Evolutionary conservation across 2,888 invertebrate genomes (phyloP), one percentile per base, ranked within the genome.

Genomic region (Parasteatoda lunata): DNA sequence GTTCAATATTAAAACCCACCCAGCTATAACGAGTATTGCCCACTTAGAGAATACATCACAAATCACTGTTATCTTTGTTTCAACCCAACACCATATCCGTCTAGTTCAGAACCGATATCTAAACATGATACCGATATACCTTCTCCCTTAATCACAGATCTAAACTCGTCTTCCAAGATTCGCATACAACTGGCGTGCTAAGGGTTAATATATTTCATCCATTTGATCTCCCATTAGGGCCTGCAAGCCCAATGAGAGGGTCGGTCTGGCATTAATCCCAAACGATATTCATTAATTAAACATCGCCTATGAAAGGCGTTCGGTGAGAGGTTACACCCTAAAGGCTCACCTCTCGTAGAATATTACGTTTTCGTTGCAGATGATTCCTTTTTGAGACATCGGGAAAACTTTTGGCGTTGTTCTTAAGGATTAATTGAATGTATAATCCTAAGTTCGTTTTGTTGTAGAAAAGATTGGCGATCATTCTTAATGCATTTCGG

Each of bases 301-400:
- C 85, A 86, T 86, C 85, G 80, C 71, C 85, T 71, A 66, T 80
- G 80, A 81, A 80, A 86, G 70, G 85, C 75, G 85, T 66, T 52
- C 59, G 85, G 85, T 86, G 85, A 86, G 80, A 86, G 85, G 85
- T 86, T 86, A 86, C 85, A 86, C 85, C 85, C 85, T 86, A 86
- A 86, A 86, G 85, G 85, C 83, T 70, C 59, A 9, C 30, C 30
- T n/a, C 59, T 8, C n/a, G n/a, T n/a, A n/a, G 80, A 76, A 76
- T 77, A 77, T 80, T 80, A 86, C 76, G 79, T 76, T 66, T 48
- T 47, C 15, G 77, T 59, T 78, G 54, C 78, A 69, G 76, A 85
- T 76, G 79, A 85, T 75, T 79, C 79, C 48, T 64, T 65, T 65
- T 64, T 47, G 65, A 4, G 11, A 52, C 13, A 49, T 45, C 64